These are phyloP conservation scores for Ochlodes sylvanus DNA, from an alignment of 2,888 invertebrate species.

Conservation along the genomic window DNA sequence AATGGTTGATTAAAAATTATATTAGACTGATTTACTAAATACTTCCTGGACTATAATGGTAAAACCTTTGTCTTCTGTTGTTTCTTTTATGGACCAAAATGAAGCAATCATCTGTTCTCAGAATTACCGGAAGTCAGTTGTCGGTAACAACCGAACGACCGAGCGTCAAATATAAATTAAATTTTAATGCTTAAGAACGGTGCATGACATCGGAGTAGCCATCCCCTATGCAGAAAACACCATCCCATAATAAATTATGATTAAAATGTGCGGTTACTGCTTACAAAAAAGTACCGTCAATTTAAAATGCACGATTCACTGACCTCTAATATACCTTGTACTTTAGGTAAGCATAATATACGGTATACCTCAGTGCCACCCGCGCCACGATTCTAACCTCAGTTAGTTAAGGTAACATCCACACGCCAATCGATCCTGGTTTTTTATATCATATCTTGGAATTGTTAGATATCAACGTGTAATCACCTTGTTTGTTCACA, in stretches of 20 bases:
- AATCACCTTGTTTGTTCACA: conserved; percentile 50
- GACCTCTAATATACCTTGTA: neutral
- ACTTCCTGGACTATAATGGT: too few relatives aligned
- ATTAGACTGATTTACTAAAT: too few relatives aligned
- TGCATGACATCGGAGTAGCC: too few relatives aligned
- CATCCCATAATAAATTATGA: neutral
- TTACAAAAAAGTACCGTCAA: conserved; percentile 13
- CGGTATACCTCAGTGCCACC: conserved; percentile 3
- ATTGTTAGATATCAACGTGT: conserved; percentile 8
- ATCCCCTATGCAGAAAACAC: neutral
- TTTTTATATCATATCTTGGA: conserved; percentile 2
- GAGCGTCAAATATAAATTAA: too few relatives aligned
- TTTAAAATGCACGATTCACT: conserved; percentile 21
- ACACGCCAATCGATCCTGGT: conserved; percentile 4
- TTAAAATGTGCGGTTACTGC: conserved; percentile 18
- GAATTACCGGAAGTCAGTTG: neutral
- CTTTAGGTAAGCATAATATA: conserved; percentile 3
- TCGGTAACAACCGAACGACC: too few relatives aligned
- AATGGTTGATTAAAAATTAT: too few relatives aligned
- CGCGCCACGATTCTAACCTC: conserved; percentile 17
- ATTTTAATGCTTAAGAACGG: too few relatives aligned
- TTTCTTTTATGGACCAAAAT: too few relatives aligned
- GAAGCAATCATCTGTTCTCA: neutral
- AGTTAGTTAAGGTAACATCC: conserved; percentile 21
- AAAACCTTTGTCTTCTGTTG: too few relatives aligned